Base-by-base conservation (phyloP, 2,888 invertebrate species). In the Pedicia rivosa region DNA sequence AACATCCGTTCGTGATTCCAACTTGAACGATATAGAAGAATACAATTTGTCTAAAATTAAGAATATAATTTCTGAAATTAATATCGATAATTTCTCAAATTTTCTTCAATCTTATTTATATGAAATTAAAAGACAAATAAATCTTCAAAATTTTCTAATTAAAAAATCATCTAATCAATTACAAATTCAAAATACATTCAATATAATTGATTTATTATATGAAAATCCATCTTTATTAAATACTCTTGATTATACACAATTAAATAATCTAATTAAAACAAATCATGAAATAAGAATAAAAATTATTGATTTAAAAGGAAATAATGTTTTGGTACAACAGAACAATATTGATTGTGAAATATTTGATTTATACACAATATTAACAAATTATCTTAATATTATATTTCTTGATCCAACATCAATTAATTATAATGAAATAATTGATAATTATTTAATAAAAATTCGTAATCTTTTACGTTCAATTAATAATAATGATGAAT, bases 401-500 rank as follows among this genome's bases (percentile, higher is more conserved):
- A n/a, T n/a, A n/a, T n/a, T n/a, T n/a, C n/a, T n/a, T n/a, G n/a
- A n/a, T n/a, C n/a, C n/a, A n/a, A n/a, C n/a, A n/a, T n/a, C n/a
- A n/a, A n/a, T n/a, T 24, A 4, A 24, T 4, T 8, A 24, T 5
- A 42, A 40, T 6, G 37, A 42, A 7, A 41, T 44, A 14, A 47
- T 47, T 17, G 43, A 45, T 4, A 44, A 48, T 5, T 53, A 53
- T 35, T 39, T 58, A 8, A 41, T 48, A 27, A 36, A 46, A 26
- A 40, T 57, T 1, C 53, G 53, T 19, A 42, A 40, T 7, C 52
- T 55, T 29, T 40, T 59, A 9, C 50, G 57, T 1, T 53, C 55
- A 43, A 43, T 59, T 5, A 50, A 52, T 13, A 49, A 50, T 15
- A 44, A 56, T 16, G 42, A 48, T 16, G 46, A 50, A 1, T 46